Percentiles rank a stretch among this genome's conserved stretches.
phyloP scores from a whole-genome alignment of 2,113 vertebrate species.

The Orthonyx spaldingii region DNA sequence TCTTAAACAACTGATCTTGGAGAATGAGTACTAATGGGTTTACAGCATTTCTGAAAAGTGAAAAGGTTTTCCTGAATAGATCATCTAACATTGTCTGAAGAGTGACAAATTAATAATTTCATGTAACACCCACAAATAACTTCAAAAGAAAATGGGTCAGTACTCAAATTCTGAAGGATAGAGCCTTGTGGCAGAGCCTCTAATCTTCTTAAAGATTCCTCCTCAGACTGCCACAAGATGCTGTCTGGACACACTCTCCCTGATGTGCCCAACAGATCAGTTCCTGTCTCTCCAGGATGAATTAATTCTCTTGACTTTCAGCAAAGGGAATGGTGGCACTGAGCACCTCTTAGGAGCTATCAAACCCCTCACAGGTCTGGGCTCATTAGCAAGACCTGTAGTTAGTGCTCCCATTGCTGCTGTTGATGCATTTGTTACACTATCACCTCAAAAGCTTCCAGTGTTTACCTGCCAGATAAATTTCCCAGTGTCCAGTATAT shows the following conservation, averaged over 20 bases:
- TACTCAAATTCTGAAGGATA: neutral
- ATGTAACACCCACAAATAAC: neutral
- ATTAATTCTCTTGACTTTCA: neutral
- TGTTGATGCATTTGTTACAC: neutral
- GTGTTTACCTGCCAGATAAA: neutral
- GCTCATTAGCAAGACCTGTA: neutral
- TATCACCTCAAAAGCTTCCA: neutral
- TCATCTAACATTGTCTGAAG: neutral
- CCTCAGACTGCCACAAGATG: neutral
- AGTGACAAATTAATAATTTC: neutral
- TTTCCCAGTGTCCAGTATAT: neutral
- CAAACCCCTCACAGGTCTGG: neutral
- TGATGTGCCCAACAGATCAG: neutral
- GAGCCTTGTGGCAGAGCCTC: neutral
- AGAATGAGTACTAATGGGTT: neutral
- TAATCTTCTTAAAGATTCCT: neutral
- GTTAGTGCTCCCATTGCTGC: neutral
- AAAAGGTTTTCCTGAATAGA: neutral
- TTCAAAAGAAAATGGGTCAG: neutral
- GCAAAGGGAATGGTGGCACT: neutral
- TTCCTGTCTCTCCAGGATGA: neutral
- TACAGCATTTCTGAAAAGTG: neutral
- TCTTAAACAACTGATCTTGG: neutral
- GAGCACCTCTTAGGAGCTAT: neutral
- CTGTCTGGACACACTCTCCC: neutral